phyloP scores from a whole-genome alignment of 2,797 vertebrate genomes.

The Sternotherus odoratus region DNA sequence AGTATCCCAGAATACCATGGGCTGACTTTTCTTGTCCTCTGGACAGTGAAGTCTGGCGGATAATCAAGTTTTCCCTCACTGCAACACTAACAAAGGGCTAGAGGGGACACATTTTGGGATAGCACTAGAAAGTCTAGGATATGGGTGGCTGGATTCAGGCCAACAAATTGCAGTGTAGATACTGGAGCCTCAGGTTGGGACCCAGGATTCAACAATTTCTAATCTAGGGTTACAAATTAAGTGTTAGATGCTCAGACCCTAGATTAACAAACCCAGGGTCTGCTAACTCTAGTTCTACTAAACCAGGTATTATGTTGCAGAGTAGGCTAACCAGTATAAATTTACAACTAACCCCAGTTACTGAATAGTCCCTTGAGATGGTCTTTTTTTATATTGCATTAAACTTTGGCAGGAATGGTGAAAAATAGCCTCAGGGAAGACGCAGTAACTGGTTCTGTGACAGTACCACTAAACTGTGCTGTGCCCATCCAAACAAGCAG shows the following conservation, averaged over 20 bases:
- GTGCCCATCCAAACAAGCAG: rapidly evolving
- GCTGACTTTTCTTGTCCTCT: not conserved
- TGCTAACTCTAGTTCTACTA: not conserved
- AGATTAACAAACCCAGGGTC: not conserved
- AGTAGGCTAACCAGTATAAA: not conserved
- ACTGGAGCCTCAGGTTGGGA: not conserved
- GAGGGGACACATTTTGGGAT: not conserved
- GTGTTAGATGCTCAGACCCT: not conserved
- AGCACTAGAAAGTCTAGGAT: not conserved
- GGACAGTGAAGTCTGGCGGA: not conserved
- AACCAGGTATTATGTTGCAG: not conserved
- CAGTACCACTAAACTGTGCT: not conserved
- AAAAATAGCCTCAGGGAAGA: not conserved
- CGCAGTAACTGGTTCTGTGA: not conserved
- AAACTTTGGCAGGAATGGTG: not conserved
- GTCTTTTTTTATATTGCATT: not conserved
- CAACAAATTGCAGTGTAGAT: not conserved
- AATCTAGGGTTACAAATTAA: not conserved
- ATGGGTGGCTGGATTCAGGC: not conserved
- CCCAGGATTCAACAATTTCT: not conserved
- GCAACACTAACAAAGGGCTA: not conserved
- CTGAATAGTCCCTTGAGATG: rapidly evolving
- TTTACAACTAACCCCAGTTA: not conserved
- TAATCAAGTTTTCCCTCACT: not conserved
- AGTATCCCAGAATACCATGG: not conserved